Evolutionary conservation across 2,113 vertebrate species (phyloP).

Genomic region (Tachycineta bicolor): DNA sequence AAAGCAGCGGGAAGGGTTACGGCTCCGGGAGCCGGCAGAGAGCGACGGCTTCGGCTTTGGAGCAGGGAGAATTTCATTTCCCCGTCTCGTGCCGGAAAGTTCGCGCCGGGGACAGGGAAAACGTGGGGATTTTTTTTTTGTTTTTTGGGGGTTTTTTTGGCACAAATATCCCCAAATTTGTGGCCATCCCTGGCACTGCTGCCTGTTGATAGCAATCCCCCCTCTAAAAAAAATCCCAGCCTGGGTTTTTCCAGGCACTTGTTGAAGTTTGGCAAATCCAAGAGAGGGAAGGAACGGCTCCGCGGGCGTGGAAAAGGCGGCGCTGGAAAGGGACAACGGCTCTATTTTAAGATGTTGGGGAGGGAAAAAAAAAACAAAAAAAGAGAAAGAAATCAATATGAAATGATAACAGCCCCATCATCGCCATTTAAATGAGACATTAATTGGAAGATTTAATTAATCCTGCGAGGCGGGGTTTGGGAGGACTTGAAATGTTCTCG

Average conservation of each 20-base stretch:
- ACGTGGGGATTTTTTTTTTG: background rate
- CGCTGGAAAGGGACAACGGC: background rate
- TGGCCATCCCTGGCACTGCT: rapidly evolving
- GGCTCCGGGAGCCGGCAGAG: background rate
- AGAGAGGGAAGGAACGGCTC: background rate
- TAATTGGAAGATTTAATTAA: constrained; percentile 78
- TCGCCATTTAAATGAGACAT: constrained; percentile 71
- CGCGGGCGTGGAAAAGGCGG: background rate
- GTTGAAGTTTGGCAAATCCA: background rate
- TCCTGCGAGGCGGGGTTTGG: background rate
- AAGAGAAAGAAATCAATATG: constrained; percentile 24
- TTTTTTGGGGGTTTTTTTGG: rapidly evolving
- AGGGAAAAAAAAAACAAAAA: background rate
- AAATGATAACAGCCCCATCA: constrained; percentile 68
- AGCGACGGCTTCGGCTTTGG: background rate
- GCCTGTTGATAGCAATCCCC: background rate
- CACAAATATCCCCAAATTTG: rapidly evolving
- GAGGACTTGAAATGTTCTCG: constrained; percentile 1
- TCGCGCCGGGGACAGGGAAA: rapidly evolving
- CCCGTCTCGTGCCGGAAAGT: background rate
- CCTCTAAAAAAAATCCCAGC: rapidly evolving
- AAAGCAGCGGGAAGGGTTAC: background rate
- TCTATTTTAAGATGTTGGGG: constrained; percentile 41
- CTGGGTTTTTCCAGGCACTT: background rate
- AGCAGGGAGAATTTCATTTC: background rate